These are phyloP conservation scores for Thumatha senex DNA, from an alignment of 2,888 invertebrate genomes.

Conservation along the genomic window DNA sequence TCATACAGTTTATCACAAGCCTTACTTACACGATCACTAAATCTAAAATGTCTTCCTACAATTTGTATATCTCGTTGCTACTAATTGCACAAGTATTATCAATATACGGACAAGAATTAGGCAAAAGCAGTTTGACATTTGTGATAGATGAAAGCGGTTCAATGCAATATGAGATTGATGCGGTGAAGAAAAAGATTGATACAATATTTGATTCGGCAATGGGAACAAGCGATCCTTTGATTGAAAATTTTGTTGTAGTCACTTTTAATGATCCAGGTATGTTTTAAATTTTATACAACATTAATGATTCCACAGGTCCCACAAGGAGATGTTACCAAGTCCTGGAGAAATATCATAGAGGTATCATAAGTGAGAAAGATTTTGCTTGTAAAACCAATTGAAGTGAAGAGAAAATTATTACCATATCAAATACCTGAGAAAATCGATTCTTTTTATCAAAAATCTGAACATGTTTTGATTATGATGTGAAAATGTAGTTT, in stretches of 20 bases:
- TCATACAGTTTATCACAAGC: no score
- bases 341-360: no score
- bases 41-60: no score
- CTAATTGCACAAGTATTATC: background rate
- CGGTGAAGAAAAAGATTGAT: constrained; percentile 49
- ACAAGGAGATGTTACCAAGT: no score
- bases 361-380: no score
- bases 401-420: no score
- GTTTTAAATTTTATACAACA: background rate
- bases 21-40: no score
- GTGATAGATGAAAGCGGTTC: constrained; percentile 63
- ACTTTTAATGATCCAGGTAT: constrained; percentile 61
- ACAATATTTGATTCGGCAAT: constrained; percentile 57
- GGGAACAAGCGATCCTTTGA: constrained; percentile 46
- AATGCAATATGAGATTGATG: constrained; percentile 53
- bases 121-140: constrained; percentile 59
- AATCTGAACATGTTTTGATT: no score
- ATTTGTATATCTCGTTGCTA: background rate
- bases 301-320: background rate
- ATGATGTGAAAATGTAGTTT: no score
- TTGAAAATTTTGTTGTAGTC: constrained; percentile 61
- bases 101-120: constrained; percentile 15
- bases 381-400: no score
- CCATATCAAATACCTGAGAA: no score
- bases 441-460: no score